Evolutionary conservation across 2,113 vertebrate species (phyloP).

Genomic region (Bujurquina vittata): DNA sequence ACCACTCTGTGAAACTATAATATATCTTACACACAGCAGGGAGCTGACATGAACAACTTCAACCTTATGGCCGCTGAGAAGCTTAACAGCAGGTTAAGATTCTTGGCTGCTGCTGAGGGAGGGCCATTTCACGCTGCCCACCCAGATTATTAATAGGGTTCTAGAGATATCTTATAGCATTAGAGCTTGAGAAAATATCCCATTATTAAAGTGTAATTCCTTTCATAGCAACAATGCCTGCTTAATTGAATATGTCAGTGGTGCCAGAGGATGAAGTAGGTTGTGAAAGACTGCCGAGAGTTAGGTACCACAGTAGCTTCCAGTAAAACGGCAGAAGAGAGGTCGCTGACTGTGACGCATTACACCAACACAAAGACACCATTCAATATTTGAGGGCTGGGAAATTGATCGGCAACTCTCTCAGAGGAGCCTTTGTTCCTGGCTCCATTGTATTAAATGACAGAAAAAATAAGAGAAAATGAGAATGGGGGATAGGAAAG

Average conservation of each 20-base stretch:
- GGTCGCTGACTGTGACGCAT: constrained; percentile 39
- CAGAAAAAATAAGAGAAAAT: constrained; percentile 34
- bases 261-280: not conserved
- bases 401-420: constrained; percentile 56
- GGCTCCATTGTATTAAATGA: constrained; percentile 41
- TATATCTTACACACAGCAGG: constrained; percentile 9
- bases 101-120: constrained; percentile 18
- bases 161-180: constrained; percentile 23
- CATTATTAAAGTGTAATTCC: constrained; percentile 49
- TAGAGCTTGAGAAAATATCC: constrained; percentile 27
- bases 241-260: constrained; percentile 43
- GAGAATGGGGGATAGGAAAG: constrained; percentile 4
- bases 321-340: constrained; percentile 18
- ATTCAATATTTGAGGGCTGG: constrained; percentile 40
- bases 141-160: constrained; percentile 36
- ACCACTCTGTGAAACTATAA: not conserved
- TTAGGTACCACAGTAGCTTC: constrained; percentile 10
- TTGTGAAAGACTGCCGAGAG: constrained; percentile 7
- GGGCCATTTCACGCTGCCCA: constrained; percentile 9
- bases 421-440: constrained; percentile 45
- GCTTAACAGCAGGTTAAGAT: constrained; percentile 27
- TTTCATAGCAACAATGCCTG: constrained; percentile 34
- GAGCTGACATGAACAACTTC: constrained; percentile 14
- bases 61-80: not conserved
- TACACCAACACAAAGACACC: constrained; percentile 54